Evolutionary conservation across 1,140 invertebrate species (phyloP).

Genomic region (Drosophila fuyamai): DNA sequence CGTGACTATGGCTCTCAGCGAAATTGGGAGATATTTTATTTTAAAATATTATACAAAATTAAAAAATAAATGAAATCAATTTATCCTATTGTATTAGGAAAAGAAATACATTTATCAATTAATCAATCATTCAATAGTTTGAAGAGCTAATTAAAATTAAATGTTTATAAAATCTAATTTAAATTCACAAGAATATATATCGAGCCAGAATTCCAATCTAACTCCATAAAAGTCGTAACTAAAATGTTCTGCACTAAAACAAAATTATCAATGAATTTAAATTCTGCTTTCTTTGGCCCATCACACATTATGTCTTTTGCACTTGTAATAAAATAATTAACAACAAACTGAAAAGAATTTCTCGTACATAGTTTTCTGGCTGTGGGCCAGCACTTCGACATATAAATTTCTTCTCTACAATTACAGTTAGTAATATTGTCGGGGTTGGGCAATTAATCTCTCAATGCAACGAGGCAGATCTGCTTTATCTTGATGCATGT

Average conservation of each 20-base stretch:
- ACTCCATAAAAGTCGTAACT: not conserved
- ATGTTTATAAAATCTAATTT: no score
- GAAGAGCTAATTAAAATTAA: no score
- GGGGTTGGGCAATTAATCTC: slow-evolving; percentile 37
- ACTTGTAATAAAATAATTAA: slow-evolving; percentile 47
- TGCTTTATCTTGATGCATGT: slow-evolving; percentile 37
- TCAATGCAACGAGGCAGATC: slow-evolving; percentile 28
- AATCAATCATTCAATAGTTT: no score
- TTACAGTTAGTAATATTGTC: slow-evolving; percentile 26
- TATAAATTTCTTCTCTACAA: slow-evolving; percentile 31
- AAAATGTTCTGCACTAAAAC: not conserved
- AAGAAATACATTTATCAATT: not conserved
- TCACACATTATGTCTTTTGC: slow-evolving; percentile 8
- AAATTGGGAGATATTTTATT: not conserved
- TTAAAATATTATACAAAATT: not conserved
- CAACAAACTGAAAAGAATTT: slow-evolving; percentile 27
- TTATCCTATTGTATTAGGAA: no score
- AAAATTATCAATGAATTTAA: slow-evolving; percentile 5
- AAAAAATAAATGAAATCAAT: not conserved
- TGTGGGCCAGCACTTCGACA: slow-evolving; percentile 35
- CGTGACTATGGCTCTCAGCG: not conserved
- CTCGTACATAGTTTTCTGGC: slow-evolving; percentile 23
- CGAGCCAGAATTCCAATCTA: no score
- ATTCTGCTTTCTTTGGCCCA: not conserved
- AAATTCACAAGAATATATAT: no score